Conservation (phyloP, 2,888 invertebrate genomes). For the Limnephilus marmoratus region DNA sequence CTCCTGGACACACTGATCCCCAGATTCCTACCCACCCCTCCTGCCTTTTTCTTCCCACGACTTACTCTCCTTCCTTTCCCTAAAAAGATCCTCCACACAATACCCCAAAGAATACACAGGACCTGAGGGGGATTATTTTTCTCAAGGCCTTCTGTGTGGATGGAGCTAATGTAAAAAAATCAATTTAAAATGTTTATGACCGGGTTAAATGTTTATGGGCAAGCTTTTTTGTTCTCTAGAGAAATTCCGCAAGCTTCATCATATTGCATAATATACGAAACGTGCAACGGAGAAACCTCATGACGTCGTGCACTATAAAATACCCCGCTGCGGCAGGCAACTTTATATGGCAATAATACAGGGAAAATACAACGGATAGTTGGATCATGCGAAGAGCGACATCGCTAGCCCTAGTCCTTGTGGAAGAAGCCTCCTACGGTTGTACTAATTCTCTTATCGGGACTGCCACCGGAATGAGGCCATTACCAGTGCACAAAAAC, state of each 20-base stretch:
- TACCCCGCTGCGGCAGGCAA: slow-evolving; percentile 35
- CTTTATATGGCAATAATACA: slow-evolving; percentile 35
- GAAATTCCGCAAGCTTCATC: slow-evolving; percentile 31
- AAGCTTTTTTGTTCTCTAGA: not conserved
- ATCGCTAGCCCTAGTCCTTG: not conserved
- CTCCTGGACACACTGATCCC: too few species aligned
- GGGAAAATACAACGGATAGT: slow-evolving; percentile 28
- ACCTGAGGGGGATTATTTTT: too few species aligned
- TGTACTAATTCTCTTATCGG: slow-evolving; percentile 20
- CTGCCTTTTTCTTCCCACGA: too few species aligned
- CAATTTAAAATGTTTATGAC: too few species aligned
- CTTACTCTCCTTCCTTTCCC: too few species aligned
- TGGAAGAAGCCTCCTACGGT: not conserved
- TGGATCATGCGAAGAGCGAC: slow-evolving; percentile 15
- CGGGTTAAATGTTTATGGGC: too few species aligned
- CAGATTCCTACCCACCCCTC: too few species aligned
- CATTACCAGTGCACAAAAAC: slow-evolving; percentile 33
- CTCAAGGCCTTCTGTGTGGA: too few species aligned
- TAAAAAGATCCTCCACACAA: too few species aligned
- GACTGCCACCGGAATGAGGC: not conserved
- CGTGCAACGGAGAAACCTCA: slow-evolving; percentile 10
- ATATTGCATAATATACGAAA: slow-evolving; percentile 14
- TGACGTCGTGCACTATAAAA: slow-evolving; percentile 36
- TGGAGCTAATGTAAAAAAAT: too few species aligned
- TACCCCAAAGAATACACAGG: too few species aligned